Conservation (phyloP, 2,888 invertebrate genomes). For the Caenorhabditis japonica region DNA sequence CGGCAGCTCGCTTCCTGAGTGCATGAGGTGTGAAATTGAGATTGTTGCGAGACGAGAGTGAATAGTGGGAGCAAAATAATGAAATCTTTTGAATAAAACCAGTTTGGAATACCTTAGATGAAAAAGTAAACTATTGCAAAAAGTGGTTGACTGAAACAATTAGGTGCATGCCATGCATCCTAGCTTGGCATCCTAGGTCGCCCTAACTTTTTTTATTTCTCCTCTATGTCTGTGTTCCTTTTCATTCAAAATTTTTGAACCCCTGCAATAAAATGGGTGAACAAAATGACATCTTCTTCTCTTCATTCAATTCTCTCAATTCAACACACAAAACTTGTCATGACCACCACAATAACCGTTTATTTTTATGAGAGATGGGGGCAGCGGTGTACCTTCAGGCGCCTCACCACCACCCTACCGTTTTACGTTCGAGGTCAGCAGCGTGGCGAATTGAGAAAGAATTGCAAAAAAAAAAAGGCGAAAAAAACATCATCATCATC, state of each 20-base stretch:
- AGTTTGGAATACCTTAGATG: too few species aligned
- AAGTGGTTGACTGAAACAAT: too few species aligned
- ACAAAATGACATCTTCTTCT: too few species aligned
- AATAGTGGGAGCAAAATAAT: background rate
- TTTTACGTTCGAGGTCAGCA: slow-evolving; percentile 52
- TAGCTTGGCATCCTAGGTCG: too few species aligned
- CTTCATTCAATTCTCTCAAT: slow-evolving; percentile 4
- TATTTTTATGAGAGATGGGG: slow-evolving; percentile 63
- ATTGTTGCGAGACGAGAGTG: background rate
- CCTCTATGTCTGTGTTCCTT: too few species aligned
- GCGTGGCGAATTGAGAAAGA: slow-evolving; percentile 33
- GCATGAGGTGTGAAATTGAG: slow-evolving; percentile 61
- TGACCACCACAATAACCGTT: slow-evolving; percentile 67
- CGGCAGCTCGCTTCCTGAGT: slow-evolving; percentile 56
- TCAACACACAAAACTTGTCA: slow-evolving; percentile 50
- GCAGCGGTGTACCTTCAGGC: slow-evolving; percentile 43
- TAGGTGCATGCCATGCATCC: too few species aligned
- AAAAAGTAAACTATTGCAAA: too few species aligned
- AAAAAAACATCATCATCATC: slow-evolving; percentile 29
- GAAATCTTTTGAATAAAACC: background rate
- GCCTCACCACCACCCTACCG: too few species aligned
- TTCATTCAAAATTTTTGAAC: too few species aligned
- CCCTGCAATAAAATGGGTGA: too few species aligned
- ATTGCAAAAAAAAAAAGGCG: slow-evolving; percentile 20
- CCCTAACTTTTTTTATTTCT: background rate